Percentiles rank a stretch among this genome's conserved stretches.
phyloP scores from a whole-genome alignment of 2,888 invertebrate genomes.

The Gandaritis pyraliata region DNA sequence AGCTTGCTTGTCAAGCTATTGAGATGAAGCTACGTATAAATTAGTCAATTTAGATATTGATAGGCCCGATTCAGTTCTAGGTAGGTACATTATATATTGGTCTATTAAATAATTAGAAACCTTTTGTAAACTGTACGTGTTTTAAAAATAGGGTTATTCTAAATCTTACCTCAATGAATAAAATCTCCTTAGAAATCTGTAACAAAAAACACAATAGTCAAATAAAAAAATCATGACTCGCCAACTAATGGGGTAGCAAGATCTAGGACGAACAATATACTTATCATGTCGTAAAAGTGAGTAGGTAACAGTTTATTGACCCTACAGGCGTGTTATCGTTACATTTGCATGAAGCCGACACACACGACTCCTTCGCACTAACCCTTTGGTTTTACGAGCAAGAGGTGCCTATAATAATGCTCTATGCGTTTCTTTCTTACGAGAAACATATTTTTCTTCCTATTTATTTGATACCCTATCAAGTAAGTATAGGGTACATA shows the following conservation, averaged over 20 bases:
- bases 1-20: no score
- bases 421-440: slow-evolving; percentile 52
- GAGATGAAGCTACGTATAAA: no score
- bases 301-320: slow-evolving; percentile 81
- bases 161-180: slow-evolving; percentile 19
- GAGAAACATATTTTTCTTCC: slow-evolving; percentile 48
- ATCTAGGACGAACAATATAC: slow-evolving; percentile 72
- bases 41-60: no score
- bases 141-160: no score
- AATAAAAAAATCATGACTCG: slow-evolving; percentile 55
- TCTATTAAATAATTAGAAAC: no score
- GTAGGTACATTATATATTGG: no score
- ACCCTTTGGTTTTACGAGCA: slow-evolving; percentile 73
- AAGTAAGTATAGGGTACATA: no score
- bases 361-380: slow-evolving; percentile 61
- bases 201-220: slow-evolving; percentile 60
- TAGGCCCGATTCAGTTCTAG: no score
- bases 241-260: slow-evolving; percentile 57
- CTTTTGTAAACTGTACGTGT: no score
- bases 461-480: no score
- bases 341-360: slow-evolving; percentile 77
- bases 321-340: slow-evolving; percentile 80
- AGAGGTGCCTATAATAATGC: slow-evolving; percentile 50
- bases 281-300: slow-evolving; percentile 79
- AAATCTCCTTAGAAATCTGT: slow-evolving; percentile 57